Base-by-base conservation (phyloP, 2,113 vertebrate genomes). In the Lamprologus callipterus region DNA sequence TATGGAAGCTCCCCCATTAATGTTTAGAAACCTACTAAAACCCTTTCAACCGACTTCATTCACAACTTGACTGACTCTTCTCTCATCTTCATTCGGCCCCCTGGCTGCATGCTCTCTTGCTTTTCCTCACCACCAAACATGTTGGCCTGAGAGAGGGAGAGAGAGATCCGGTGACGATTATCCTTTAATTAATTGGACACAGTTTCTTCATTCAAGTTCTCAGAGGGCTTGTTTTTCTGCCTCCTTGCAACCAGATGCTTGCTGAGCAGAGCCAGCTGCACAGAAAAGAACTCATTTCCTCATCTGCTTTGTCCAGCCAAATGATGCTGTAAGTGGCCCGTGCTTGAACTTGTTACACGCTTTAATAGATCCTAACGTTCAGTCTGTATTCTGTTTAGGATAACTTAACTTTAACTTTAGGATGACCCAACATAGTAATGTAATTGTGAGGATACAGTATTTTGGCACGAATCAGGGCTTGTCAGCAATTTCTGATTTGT, bases 151-250 rank as follows among this genome's bases (percentile, higher is more conserved):
- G 60, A 65, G 60, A 21, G 33, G 19, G 33, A 21, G 75, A 79
- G 79, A 55, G 79, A 70, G 88, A 93, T 93, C 94, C 84, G 80
- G 93, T 78, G 79, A 82, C 79, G 75, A 94, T 94, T 94, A 93
- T 88, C 86, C 90, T 94, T 89, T 94, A 93, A 95, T 94, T 93
- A 93, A 94, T 89, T 75, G 85, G 90, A 86, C 82, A 57, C 87
- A 82, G 80, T 68, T 88, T 89, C 88, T 90, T 60, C 33, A 10
- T 54, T 90, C 53, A 23, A 65, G 70, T 87, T 73, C 88, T 89
- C 88, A 2, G 14, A 81, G 85, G 78, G 84, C 82, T 86, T 87
- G 84, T 90, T 90, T 87, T 91, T 87, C 90, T 78, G 87, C 87
- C 87, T 90, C 65, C 88, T 92, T 92, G 86, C 82, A 87, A 88